phyloP scores from a whole-genome alignment of 2,113 vertebrate genomes.

The Muntiacus reevesi region DNA sequence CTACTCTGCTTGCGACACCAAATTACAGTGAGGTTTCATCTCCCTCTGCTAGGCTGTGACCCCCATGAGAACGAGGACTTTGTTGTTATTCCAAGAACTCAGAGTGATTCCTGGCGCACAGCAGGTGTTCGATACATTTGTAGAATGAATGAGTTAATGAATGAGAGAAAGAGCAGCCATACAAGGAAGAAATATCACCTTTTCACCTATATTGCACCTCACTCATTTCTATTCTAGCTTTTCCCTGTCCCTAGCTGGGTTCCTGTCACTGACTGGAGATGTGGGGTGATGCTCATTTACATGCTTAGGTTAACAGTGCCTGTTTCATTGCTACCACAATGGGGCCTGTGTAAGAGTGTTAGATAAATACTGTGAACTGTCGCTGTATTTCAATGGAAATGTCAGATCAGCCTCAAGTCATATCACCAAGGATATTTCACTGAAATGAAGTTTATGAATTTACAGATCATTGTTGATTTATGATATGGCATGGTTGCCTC shows the following conservation, averaged over 20 bases:
- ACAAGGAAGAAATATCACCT: background rate
- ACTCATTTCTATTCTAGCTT: slow-evolving; percentile 5
- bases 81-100: background rate
- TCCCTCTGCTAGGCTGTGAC: background rate
- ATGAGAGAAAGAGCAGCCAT: background rate
- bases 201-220: background rate
- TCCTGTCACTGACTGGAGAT: background rate
- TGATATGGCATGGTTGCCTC: background rate
- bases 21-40: background rate
- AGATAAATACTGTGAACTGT: slow-evolving; percentile 54
- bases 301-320: slow-evolving; percentile 12
- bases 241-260: background rate
- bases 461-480: slow-evolving; percentile 55
- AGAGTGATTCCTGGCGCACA: background rate
- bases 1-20: background rate
- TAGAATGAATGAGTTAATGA: slow-evolving; percentile 18
- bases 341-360: slow-evolving; percentile 8
- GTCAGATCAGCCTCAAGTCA: slow-evolving; percentile 54
- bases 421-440: slow-evolving; percentile 48
- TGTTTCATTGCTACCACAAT: slow-evolving; percentile 22
- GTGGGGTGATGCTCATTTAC: slow-evolving; percentile 24
- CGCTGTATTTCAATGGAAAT: slow-evolving; percentile 58
- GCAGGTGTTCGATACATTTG: background rate
- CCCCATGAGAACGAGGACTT: background rate
- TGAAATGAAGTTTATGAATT: slow-evolving; percentile 66